Conservation (phyloP, 2,888 invertebrate genomes). For the Penaeus monodon region DNA sequence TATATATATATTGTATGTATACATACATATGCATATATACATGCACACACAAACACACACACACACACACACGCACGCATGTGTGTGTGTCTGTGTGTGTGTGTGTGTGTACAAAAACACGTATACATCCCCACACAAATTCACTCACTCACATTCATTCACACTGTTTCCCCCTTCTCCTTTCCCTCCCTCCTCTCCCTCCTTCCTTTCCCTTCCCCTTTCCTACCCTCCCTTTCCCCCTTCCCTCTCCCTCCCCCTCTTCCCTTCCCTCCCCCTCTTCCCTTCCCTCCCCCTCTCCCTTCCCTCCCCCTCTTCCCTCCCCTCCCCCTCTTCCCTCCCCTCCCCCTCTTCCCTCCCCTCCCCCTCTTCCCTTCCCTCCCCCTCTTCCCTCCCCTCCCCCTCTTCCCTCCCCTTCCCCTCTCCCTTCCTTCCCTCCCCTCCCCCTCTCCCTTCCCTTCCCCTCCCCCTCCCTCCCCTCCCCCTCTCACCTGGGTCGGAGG, state of each 20-base stretch:
- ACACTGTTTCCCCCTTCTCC: background rate
- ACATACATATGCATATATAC: too few relatives aligned
- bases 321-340: background rate
- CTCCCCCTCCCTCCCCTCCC: background rate
- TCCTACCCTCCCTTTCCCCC: background rate
- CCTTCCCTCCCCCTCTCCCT: background rate
- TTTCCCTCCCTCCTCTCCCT: background rate
- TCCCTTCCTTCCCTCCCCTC: background rate
- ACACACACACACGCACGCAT: too few relatives aligned
- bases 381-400: background rate
- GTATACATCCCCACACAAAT: too few relatives aligned
- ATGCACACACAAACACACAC: too few relatives aligned
- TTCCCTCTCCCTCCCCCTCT: background rate
- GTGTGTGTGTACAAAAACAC: too few relatives aligned
- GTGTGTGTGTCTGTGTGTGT: too few relatives aligned
- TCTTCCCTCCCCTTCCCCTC: background rate
- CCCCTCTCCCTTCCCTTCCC: background rate
- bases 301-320: background rate
- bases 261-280: too few relatives aligned
- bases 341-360: background rate
- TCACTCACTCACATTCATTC: background rate
- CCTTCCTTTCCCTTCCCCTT: background rate
- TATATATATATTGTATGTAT: too few relatives aligned
- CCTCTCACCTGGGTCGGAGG: background rate
- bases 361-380: background rate